Conservation (phyloP, 2,113 vertebrate genomes). For the Baryphthengus martii region DNA sequence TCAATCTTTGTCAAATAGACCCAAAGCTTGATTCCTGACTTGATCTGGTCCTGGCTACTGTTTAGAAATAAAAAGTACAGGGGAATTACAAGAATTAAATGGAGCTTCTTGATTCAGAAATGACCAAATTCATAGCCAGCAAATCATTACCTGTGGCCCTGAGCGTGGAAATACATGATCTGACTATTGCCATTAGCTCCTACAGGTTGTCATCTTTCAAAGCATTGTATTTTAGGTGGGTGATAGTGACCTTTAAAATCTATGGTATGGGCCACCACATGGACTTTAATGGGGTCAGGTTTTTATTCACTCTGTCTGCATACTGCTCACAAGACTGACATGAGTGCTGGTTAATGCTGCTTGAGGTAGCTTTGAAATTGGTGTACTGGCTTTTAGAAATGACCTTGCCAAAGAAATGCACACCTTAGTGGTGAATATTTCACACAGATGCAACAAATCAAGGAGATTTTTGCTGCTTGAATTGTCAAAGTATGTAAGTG, state of each 20-base stretch:
- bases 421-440: not conserved
- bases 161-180: not conserved
- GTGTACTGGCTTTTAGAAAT: not conserved
- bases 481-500: not conserved
- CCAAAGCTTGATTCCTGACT: not conserved
- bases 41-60: not conserved
- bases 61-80: not conserved
- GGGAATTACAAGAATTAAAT: not conserved
- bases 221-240: not conserved
- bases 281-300: not conserved
- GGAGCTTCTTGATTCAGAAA: constrained; percentile 34
- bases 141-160: not conserved
- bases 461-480: not conserved
- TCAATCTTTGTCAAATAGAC: constrained; percentile 5
- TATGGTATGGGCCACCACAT: accelerated
- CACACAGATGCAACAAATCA: not conserved
- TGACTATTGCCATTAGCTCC: not conserved
- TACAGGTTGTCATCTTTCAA: not conserved
- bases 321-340: not conserved
- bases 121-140: not conserved
- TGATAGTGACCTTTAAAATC: not conserved
- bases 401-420: not conserved
- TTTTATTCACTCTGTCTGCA: not conserved
- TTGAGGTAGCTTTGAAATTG: not conserved
- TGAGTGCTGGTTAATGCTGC: not conserved